Conservation (phyloP, 2,113 vertebrate species). For the Macquaria australasica region DNA sequence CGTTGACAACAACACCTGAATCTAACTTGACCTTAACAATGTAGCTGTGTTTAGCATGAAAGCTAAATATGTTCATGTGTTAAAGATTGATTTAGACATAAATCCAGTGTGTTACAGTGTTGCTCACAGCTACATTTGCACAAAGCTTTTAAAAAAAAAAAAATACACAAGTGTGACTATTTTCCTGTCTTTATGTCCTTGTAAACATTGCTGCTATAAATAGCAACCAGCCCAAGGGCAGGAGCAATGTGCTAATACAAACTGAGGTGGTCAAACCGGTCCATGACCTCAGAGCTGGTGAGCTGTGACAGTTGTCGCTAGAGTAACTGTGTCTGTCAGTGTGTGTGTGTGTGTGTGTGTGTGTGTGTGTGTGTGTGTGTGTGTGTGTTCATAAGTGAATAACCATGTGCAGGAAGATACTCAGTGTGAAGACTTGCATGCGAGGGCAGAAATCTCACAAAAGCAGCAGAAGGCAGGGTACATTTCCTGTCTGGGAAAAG, state of each 20-base stretch:
- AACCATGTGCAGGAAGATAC: slow-evolving; percentile 22
- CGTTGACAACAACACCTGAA: slow-evolving; percentile 45
- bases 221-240: slow-evolving; percentile 70
- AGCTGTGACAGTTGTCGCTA: slow-evolving; percentile 60
- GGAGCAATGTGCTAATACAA: slow-evolving; percentile 67
- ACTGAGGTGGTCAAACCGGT: slow-evolving; percentile 75
- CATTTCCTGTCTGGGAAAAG: slow-evolving; percentile 69
- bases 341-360: background rate
- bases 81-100: slow-evolving; percentile 7
- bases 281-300: slow-evolving; percentile 66
- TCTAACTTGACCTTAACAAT: slow-evolving; percentile 30
- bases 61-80: background rate
- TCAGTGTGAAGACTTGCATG: slow-evolving; percentile 34
- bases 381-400: slow-evolving; percentile 13
- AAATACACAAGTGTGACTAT: slow-evolving; percentile 24
- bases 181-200: slow-evolving; percentile 63
- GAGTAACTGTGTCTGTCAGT: slow-evolving; percentile 34
- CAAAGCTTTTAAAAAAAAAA: slow-evolving; percentile 13
- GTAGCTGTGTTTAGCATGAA: slow-evolving; percentile 14
- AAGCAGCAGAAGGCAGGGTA: slow-evolving; percentile 48
- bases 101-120: background rate
- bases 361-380: background rate
- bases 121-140: slow-evolving; percentile 13
- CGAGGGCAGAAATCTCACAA: slow-evolving; percentile 54
- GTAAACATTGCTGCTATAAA: slow-evolving; percentile 75